Percentiles rank a stretch among this genome's conserved stretches.
These are phyloP conservation scores for Sciurus vulgaris DNA, from an alignment of 2,797 vertebrate genomes.

Conservation along the genomic window DNA sequence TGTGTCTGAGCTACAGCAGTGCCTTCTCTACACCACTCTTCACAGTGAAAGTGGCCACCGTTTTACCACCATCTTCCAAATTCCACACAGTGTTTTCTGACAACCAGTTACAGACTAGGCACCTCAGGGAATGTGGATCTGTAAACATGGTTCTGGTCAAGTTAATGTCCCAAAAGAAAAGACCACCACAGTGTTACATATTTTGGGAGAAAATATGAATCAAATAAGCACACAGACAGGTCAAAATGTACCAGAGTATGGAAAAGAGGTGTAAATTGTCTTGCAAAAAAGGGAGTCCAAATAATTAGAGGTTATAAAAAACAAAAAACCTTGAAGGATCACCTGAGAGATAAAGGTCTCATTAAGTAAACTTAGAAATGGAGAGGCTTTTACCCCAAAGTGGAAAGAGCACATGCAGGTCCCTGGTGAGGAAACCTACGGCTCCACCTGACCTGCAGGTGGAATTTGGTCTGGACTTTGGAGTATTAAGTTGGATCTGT, in stretches of 20 bases:
- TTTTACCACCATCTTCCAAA: not conserved
- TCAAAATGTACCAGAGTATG: not conserved
- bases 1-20: not conserved
- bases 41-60: not conserved
- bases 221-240: not conserved
- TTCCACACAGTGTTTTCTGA: not conserved
- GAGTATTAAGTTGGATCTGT: not conserved
- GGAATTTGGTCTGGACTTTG: not conserved
- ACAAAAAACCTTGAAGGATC: not conserved
- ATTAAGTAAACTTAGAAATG: not conserved
- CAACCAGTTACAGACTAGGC: not conserved
- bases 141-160: not conserved
- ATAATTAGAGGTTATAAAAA: not conserved
- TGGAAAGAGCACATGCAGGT: not conserved
- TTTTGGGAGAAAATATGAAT: not conserved
- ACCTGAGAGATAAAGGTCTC: not conserved
- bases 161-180: not conserved
- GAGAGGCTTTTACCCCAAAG: not conserved
- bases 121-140: not conserved
- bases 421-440: not conserved
- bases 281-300: not conserved
- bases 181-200: not conserved
- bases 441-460: not conserved
- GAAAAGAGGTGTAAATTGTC: not conserved
- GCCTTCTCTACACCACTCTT: not conserved